Evolutionary conservation across 2,113 vertebrate species (phyloP), one percentile per base, ranked within the genome.

Genomic region (Campylorhamphus procurvoides): DNA sequence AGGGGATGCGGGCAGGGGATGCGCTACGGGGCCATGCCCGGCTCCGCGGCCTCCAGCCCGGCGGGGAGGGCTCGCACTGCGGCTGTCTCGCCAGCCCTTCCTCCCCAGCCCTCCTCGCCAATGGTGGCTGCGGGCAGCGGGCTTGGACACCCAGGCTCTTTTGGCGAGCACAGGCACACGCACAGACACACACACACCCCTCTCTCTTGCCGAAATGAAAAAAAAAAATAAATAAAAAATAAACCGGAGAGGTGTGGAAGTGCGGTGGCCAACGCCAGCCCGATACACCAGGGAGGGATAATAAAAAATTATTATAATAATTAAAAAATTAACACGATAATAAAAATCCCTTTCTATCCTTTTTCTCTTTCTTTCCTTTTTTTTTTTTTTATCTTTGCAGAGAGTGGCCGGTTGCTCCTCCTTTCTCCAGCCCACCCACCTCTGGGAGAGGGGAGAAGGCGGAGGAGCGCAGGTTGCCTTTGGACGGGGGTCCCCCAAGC

Each of bases 351-450:
- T 53, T 63, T 55, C 50, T 84, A 10, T 33, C 63, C 9, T 39
- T 83, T 64, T 63, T 35, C 27, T 80, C 44, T 71, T 35, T 74
- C 10, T 46, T 64, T 67, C 19, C 25, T 14, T 28, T 53, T 44
- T 50, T 60, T 74, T 75, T 67, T 74, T 75, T 67, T 40, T 31
- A 9, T n/a, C 67, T 87, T 79, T 49, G 16, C 59, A 56, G 78
- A 63, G 39, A 67, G 67, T 58, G 90, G 76, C 81, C 88, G 56
- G 20, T 94, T 25, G 84, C 93, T 89, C 84, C 95, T 93, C 93
- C 91, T 96, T 94, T 93, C 77, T 18, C 84, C 84, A 91, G 73
- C 91, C 88, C 91, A 91, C 93, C 91, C 95, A 93, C 93, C 88
- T 84, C 91, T 35, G 72, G 37, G 42, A 86, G 72, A 86, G 62